These are phyloP conservation scores for Hydropotes inermis DNA, from an alignment of 2,113 vertebrate genomes.

Conservation along the genomic window DNA sequence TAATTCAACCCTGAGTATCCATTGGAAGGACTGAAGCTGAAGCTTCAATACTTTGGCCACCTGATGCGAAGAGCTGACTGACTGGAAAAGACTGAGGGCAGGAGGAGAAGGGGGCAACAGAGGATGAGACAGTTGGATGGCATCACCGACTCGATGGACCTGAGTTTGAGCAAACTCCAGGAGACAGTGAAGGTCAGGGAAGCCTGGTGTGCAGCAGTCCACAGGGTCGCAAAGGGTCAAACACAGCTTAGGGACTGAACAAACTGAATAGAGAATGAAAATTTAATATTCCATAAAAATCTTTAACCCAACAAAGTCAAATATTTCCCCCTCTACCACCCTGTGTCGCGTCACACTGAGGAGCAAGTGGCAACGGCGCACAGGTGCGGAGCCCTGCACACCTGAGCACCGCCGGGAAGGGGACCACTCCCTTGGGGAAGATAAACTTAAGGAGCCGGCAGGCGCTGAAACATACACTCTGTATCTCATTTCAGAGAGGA, in stretches of 20 bases:
- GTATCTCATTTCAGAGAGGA: rapidly evolving
- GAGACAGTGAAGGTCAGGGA: neutral
- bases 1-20: neutral
- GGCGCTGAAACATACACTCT: neutral
- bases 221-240: neutral
- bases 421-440: no score
- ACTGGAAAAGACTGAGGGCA: neutral
- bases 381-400: neutral
- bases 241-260: neutral
- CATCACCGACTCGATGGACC: neutral
- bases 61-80: neutral
- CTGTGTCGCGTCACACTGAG: neutral
- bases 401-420: neutral
- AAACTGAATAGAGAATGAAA: neutral
- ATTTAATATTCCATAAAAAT: neutral
- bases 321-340: neutral
- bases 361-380: neutral
- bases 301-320: neutral
- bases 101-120: neutral
- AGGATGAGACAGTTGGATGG: neutral
- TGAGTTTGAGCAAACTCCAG: neutral
- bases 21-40: neutral
- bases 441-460: neutral
- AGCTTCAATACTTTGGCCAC: neutral
- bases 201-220: neutral